Base-by-base conservation (phyloP, 2,888 invertebrate species). In the Eupithecia exiguata region DNA sequence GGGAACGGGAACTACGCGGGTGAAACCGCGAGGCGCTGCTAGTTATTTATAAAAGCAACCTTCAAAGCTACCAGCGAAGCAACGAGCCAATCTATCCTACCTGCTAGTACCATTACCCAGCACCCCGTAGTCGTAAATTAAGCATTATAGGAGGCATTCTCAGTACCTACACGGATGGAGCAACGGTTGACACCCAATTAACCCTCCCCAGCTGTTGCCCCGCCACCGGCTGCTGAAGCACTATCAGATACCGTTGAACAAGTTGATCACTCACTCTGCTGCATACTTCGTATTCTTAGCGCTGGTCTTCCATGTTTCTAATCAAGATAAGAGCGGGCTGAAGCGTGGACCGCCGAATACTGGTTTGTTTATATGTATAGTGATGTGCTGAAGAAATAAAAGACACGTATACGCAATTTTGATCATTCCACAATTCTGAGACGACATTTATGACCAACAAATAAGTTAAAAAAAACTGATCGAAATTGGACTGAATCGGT, bases 241-340 rank as follows among this genome's bases (percentile, higher is more conserved):
- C 84, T 96, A 95, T 94, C 91, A 93, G 80, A 94, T 96, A 81
- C 97, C 97, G 40, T 93, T 96, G 78, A 96, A 96, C 87, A 96
- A 96, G 89, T 96, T 97, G 91, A 95, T 97, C 81, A 96, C 96
- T 70, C 96, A 96, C 83, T 93, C 95, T 9, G 95, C 96, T 21
- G 95, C 96, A 18, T 97, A 96, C 86, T 85, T 96, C 71, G 90
- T 96, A 76, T 97, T 97, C 89, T 94, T 97, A 68, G 84, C 95
- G 3, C 86, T 96, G 76, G 94, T 97, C 75, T 96, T 96, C 85
- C 81, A 95, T 68, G 95, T 96, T 82, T 96, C 96, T 40, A 95
- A 95, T 88, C 89, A 94, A 84, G 95, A 95, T 85, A 96, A 96
- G 87, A 91, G 83, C 43, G 84, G 89, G 35, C 95, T 95, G 86